These are phyloP conservation scores for Edolisoma coerulescens DNA, from an alignment of 2,113 vertebrate genomes.

Conservation along the genomic window DNA sequence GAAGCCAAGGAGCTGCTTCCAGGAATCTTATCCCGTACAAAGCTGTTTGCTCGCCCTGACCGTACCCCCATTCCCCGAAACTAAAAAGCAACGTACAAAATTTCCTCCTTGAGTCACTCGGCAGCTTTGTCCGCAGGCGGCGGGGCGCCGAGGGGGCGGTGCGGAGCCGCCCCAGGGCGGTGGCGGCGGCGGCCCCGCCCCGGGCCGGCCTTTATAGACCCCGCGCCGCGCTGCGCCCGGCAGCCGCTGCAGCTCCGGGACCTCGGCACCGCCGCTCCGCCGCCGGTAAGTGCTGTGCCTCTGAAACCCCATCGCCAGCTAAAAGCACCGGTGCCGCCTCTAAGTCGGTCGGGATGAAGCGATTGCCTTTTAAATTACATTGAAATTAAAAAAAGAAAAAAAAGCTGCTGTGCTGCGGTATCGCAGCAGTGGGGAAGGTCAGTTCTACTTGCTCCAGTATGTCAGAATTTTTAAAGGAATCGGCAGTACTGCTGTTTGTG, in stretches of 20 bases:
- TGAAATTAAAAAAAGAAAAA: no score
- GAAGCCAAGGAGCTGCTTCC: neutral
- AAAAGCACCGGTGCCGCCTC: accelerated
- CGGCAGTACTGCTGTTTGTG: neutral
- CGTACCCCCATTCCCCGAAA: neutral
- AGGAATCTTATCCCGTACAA: accelerated
- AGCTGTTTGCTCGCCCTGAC: no score
- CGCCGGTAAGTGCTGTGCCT: neutral
- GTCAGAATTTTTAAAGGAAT: neutral
- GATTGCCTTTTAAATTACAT: neutral
- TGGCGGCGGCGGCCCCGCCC: neutral
- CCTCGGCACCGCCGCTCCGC: accelerated
- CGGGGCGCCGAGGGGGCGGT: accelerated
- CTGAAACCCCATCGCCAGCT: accelerated
- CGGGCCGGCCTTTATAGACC: neutral
- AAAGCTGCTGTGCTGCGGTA: neutral
- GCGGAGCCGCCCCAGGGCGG: neutral
- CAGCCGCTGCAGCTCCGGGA: neutral
- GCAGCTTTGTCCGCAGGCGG: accelerated
- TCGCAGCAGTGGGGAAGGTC: accelerated
- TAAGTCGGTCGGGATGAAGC: accelerated
- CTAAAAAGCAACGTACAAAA: neutral
- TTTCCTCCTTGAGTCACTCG: neutral
- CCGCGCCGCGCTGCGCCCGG: accelerated
- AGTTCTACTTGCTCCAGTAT: accelerated